Conservation (phyloP, 2,797 vertebrate genomes). For the Cynopterus sphinx region DNA sequence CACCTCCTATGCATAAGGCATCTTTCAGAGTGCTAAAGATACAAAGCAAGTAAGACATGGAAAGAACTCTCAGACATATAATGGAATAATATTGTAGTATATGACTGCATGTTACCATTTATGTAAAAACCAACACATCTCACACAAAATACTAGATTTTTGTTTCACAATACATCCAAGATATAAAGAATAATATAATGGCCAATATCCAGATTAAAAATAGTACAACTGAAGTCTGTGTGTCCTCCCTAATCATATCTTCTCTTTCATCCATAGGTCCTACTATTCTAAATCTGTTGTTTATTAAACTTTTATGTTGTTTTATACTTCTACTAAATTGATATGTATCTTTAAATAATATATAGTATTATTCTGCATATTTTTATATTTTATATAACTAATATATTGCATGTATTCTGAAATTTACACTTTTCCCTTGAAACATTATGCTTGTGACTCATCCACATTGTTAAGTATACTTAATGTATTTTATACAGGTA, state of each 20-base stretch:
- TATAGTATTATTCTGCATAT: background rate
- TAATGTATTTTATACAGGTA: background rate
- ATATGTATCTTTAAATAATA: background rate
- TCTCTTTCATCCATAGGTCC: background rate
- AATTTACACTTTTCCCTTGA: constrained; percentile 14
- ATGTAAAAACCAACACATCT: background rate
- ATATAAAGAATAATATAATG: background rate
- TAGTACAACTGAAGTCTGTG: background rate
- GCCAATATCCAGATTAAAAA: background rate
- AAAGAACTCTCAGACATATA: constrained; percentile 11
- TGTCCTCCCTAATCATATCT: background rate
- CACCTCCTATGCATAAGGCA: background rate
- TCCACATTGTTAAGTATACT: background rate
- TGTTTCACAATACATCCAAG: background rate
- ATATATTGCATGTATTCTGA: background rate
- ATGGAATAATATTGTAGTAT: background rate
- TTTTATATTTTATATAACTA: background rate
- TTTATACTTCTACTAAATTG: constrained; percentile 34
- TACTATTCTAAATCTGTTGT: constrained; percentile 9
- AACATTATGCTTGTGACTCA: constrained; percentile 18
- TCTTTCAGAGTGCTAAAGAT: background rate
- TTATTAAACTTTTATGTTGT: constrained; percentile 20
- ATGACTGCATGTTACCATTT: background rate
- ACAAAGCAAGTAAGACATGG: constrained; percentile 10
- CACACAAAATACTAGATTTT: background rate